Evolutionary conservation across 1,140 invertebrate genomes (phyloP).

Genomic region (Macrobrachium rosenbergii): DNA sequence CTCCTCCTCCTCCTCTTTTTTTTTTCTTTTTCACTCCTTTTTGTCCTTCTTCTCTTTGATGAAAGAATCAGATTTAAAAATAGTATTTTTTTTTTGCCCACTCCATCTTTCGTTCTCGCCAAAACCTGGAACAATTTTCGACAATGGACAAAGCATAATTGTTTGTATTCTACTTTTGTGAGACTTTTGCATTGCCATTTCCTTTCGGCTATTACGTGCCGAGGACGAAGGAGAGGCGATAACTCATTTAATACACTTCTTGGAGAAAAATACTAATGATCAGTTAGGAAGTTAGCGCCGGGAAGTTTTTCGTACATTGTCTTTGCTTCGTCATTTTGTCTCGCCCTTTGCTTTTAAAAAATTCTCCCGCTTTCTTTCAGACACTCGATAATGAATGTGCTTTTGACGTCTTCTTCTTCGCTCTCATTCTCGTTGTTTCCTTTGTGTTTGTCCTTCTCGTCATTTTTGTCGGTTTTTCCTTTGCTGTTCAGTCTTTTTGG

Average conservation of each 20-base stretch:
- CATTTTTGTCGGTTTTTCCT: not conserved
- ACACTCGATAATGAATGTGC: not conserved
- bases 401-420: not conserved
- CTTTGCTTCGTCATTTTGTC: too few relatives aligned
- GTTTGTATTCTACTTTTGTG: slow-evolving; percentile 45
- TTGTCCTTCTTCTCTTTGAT: not conserved
- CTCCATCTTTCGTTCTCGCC: slow-evolving; percentile 16
- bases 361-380: slow-evolving; percentile 5
- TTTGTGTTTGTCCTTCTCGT: too few relatives aligned
- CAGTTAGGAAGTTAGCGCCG: too few relatives aligned
- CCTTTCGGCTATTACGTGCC: not conserved
- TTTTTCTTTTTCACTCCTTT: not conserved
- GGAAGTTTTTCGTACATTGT: too few relatives aligned
- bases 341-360: not conserved
- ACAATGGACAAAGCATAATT: slow-evolving; percentile 59
- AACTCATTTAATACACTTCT: slow-evolving; percentile 16
- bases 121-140: slow-evolving; percentile 45
- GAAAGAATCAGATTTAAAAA: not conserved
- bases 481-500: too few relatives aligned
- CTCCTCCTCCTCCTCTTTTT: not conserved
- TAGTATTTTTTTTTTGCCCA: not conserved
- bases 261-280: too few relatives aligned
- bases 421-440: not conserved
- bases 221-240: slow-evolving; percentile 3
- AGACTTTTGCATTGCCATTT: slow-evolving; percentile 4